Conservation (phyloP, 2,888 invertebrate genomes). For the Drosophila quasianomalipes region DNA sequence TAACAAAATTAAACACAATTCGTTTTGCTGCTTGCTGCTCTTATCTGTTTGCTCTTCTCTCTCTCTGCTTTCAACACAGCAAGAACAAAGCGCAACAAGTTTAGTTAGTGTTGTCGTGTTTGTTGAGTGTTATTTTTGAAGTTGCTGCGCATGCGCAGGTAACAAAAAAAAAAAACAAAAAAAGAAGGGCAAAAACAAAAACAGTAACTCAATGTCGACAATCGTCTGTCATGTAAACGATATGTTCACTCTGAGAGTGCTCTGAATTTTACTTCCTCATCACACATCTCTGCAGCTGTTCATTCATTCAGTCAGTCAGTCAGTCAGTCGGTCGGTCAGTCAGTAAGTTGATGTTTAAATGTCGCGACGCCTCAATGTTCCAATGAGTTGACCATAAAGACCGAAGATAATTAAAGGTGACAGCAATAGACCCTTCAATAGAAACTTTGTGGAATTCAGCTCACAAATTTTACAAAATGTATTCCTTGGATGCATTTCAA, state of each 20-base stretch:
- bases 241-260: constrained; percentile 49
- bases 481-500: neutral
- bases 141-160: constrained; percentile 69
- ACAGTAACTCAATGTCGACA: constrained; percentile 48
- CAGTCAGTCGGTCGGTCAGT: constrained; percentile 22
- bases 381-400: constrained; percentile 15
- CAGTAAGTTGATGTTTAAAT: constrained; percentile 8
- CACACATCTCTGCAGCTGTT: constrained; percentile 39
- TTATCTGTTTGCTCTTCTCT: constrained; percentile 14
- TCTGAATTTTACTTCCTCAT: constrained; percentile 23
- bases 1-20: constrained; percentile 41
- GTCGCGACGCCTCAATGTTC: constrained; percentile 70
- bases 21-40: constrained; percentile 15
- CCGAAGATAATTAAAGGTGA: constrained; percentile 1
- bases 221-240: constrained; percentile 59
- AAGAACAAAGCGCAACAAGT: constrained; percentile 81
- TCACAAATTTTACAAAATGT: neutral
- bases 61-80: constrained; percentile 36
- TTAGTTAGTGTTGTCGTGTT: constrained; percentile 54
- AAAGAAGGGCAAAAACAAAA: neutral
- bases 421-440: neutral
- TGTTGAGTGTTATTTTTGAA: constrained; percentile 20
- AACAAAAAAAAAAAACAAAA: constrained; percentile 28
- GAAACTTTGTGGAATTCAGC: neutral
- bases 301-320: constrained; percentile 24